Evolutionary conservation across 2,113 vertebrate species (phyloP).

Genomic region (Shinisaurus crocodilurus): DNA sequence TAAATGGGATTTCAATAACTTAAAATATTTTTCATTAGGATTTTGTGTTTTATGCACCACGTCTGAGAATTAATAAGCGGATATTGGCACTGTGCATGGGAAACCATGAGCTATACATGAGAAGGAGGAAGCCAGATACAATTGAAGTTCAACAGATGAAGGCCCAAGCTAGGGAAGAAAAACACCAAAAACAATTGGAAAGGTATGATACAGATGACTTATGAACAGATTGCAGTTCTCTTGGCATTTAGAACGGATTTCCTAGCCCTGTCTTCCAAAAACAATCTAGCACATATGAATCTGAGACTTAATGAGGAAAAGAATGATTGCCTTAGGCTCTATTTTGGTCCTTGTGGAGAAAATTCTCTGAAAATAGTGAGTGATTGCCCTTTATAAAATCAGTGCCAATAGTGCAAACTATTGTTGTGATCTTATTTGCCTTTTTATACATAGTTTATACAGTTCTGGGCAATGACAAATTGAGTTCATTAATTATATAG

Average conservation of each 20-base stretch:
- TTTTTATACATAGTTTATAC: background rate
- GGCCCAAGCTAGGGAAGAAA: conserved; percentile 96
- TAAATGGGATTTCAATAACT: conserved; percentile 15
- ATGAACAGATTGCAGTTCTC: conserved; percentile 41
- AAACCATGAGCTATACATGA: conserved; percentile 98
- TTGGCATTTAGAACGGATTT: conserved; percentile 22
- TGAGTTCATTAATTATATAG: background rate
- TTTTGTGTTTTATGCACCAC: conserved; percentile 97
- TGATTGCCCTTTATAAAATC: background rate
- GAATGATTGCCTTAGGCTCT: background rate
- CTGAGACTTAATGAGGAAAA: background rate
- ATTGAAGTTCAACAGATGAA: conserved; percentile 99
- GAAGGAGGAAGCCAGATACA: conserved; percentile 96
- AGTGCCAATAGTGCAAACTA: background rate
- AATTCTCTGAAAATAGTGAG: background rate
- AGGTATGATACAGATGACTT: conserved; percentile 78
- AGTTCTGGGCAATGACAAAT: background rate
- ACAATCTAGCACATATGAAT: background rate
- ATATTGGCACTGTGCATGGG: conserved; percentile 98
- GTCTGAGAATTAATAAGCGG: conserved; percentile 96
- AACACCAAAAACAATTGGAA: conserved; percentile 98
- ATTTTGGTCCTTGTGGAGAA: background rate
- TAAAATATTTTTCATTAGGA: conserved; percentile 80
- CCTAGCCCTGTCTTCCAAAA: background rate
- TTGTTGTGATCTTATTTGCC: background rate